Percentiles rank a stretch among this genome's conserved stretches.
phyloP scores from a whole-genome alignment of 2,113 vertebrate species.

The Phylloscopus whistleri region DNA sequence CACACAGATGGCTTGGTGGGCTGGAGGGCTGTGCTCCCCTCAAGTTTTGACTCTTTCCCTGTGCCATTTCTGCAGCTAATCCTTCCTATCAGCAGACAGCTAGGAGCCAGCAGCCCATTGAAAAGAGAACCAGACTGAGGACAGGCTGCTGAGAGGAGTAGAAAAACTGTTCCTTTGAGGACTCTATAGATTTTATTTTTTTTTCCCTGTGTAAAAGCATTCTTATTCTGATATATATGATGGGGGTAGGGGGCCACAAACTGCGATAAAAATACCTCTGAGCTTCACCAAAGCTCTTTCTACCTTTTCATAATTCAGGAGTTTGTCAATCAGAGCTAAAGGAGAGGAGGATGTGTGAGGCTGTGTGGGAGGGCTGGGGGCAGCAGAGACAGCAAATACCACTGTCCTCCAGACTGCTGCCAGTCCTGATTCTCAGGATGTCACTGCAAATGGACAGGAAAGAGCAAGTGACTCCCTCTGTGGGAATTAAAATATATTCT shows the following conservation, averaged over 20 bases:
- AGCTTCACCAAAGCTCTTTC: constrained; percentile 37
- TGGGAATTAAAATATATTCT: neutral
- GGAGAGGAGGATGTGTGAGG: neutral
- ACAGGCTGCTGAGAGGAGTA: constrained; percentile 51
- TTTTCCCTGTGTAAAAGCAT: constrained; percentile 12
- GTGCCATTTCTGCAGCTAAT: constrained; percentile 50
- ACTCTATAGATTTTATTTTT: constrained; percentile 54
- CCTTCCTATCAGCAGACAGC: constrained; percentile 56
- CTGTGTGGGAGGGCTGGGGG: neutral
- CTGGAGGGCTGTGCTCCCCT: constrained; percentile 3
- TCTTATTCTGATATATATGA: constrained; percentile 10
- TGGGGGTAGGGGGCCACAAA: neutral
- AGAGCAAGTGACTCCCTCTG: neutral
- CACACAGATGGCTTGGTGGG: neutral
- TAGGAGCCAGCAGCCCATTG: constrained; percentile 61
- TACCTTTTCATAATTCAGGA: constrained; percentile 61
- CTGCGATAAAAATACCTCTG: constrained; percentile 12
- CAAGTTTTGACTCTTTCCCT: neutral
- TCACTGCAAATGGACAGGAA: neutral
- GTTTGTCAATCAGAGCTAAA: constrained; percentile 24
- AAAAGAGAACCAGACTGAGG: neutral
- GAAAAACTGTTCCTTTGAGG: constrained; percentile 56
- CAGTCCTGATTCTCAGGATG: neutral
- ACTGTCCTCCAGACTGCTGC: neutral
- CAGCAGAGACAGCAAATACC: neutral